phyloP scores from a whole-genome alignment of 2,888 invertebrate species.

The Heliconius charithonia region DNA sequence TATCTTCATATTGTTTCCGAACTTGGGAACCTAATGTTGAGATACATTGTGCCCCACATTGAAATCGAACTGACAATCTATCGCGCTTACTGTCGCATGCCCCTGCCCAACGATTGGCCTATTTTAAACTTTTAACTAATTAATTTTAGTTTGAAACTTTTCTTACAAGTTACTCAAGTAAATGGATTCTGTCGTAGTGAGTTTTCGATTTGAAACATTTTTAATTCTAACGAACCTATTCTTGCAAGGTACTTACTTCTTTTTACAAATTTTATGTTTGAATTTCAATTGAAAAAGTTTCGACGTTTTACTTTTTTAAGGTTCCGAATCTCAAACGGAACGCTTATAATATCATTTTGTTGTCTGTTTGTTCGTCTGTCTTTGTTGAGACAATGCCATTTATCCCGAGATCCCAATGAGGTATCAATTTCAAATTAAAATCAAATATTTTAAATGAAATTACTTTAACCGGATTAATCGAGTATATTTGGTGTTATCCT shows the following conservation, averaged over 20 bases:
- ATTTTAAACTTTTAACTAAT: background rate
- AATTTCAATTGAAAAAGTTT: background rate
- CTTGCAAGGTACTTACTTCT: background rate
- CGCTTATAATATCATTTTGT: too few species aligned
- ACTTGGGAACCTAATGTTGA: background rate
- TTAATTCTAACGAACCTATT: background rate
- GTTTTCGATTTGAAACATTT: background rate
- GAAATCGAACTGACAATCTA: background rate
- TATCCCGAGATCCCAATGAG: too few species aligned
- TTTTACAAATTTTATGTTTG: background rate
- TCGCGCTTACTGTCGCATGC: background rate
- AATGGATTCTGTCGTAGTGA: background rate
- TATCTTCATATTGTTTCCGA: background rate
- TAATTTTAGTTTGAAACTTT: background rate
- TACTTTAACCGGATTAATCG: too few species aligned
- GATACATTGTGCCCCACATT: background rate
- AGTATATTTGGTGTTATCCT: too few species aligned
- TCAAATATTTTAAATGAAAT: too few species aligned
- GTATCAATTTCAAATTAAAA: too few species aligned
- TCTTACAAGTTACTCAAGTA: background rate
- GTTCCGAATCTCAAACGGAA: too few species aligned
- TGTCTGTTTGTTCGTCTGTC: too few species aligned
- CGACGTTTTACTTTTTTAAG: too few species aligned
- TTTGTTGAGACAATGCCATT: too few species aligned
- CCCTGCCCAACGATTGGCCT: background rate